A percentile compares a stretch with the other conserved stretches of the same genome.
Conservation (phyloP, 2,113 vertebrate genomes). For the Tragulus kanchil region DNA sequence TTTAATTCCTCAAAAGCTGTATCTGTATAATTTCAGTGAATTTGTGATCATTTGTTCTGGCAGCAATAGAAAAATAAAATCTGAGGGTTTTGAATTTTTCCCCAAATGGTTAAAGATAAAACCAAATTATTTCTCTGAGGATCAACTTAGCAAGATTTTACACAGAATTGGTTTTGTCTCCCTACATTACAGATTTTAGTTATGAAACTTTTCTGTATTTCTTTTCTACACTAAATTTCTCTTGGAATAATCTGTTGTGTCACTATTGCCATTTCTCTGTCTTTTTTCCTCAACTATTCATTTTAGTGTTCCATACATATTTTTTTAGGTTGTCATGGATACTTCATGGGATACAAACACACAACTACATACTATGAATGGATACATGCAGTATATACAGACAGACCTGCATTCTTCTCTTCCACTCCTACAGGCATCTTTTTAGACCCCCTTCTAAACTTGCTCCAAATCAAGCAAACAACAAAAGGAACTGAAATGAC, state of each 20-base stretch:
- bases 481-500: not conserved
- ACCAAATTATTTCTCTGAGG: not conserved
- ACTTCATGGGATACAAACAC: not conserved
- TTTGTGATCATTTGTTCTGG: not conserved
- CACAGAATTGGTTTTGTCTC: not conserved
- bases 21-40: not conserved
- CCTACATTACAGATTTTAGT: not conserved
- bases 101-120: not conserved
- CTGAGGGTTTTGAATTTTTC: not conserved
- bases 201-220: not conserved
- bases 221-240: not conserved
- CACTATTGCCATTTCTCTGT: not conserved
- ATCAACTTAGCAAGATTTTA: not conserved
- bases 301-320: not conserved
- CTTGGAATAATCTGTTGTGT: not conserved
- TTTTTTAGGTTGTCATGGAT: not conserved
- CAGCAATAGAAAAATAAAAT: not conserved
- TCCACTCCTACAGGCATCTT: fast-evolving
- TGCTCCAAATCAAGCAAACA: not conserved
- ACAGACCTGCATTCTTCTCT: fast-evolving
- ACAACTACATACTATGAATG: not conserved
- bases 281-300: not conserved
- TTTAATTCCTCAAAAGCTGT: not conserved
- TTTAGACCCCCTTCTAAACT: not conserved
- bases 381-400: not conserved